Evolutionary conservation across 1,140 invertebrate genomes (phyloP).

Genomic region (Saccostrea glomerata): DNA sequence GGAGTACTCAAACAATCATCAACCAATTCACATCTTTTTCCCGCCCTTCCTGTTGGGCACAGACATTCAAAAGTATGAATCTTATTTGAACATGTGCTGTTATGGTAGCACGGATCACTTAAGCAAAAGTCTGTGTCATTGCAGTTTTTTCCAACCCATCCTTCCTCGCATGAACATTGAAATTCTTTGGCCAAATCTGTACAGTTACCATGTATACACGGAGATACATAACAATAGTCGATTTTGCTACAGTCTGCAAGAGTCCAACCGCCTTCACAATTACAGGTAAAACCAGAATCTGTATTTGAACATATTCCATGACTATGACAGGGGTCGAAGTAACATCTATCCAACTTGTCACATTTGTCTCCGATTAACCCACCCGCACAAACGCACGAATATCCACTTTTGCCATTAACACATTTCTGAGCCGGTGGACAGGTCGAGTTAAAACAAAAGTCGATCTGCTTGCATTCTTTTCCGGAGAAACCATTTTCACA

Average conservation of each 20-base stretch:
- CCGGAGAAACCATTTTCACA: neutral
- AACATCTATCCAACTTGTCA: conserved; percentile 15
- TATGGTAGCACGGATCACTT: neutral
- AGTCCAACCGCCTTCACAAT: conserved; percentile 15
- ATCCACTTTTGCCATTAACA: neutral
- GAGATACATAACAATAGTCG: neutral
- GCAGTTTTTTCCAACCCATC: conserved; percentile 40
- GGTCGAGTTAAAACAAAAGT: neutral
- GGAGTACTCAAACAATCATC: conserved; percentile 43
- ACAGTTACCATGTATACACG: conserved; percentile 28
- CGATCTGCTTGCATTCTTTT: neutral
- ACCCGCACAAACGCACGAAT: conserved; percentile 15
- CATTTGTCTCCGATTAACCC: conserved; percentile 13
- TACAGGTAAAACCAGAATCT: conserved; percentile 1
- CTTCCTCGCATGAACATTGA: conserved; percentile 1
- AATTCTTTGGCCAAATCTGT: neutral
- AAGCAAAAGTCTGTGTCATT: conserved; percentile 3
- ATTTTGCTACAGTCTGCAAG: neutral
- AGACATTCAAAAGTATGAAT: neutral
- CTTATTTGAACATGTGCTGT: neutral
- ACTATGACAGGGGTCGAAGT: conserved; percentile 6
- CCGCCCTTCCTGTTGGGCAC: conserved; percentile 38
- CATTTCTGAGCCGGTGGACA: neutral
- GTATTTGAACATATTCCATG: conserved; percentile 22
- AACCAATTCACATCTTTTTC: conserved; percentile 32